Evolutionary conservation across 92 coral and sea anemone genomes (phyloP).

Genomic region (Paramuricea clavata): DNA sequence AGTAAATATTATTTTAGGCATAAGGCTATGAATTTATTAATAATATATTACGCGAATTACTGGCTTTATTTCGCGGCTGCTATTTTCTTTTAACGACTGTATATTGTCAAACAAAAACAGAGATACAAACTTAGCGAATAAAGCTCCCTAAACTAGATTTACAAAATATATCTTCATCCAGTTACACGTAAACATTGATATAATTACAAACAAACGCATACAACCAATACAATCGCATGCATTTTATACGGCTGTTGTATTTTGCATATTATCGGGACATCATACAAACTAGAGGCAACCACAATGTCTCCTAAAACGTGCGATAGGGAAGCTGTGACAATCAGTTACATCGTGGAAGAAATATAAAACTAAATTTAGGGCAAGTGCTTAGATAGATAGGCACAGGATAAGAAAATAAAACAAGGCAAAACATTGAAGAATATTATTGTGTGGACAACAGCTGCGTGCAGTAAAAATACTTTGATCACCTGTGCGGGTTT

Average conservation of each 20-base stretch:
- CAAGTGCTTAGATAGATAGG: not conserved
- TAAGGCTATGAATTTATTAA: not conserved
- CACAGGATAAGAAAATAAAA: not conserved
- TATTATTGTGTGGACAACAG: slow-evolving; percentile 25
- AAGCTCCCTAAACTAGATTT: not conserved
- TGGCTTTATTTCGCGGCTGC: slow-evolving; percentile 18
- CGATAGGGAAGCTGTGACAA: slow-evolving; percentile 6
- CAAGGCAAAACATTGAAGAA: not conserved
- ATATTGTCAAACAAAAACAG: not conserved
- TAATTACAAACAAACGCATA: not conserved
- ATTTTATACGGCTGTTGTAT: slow-evolving; percentile 3
- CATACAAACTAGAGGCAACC: not conserved
- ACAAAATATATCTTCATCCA: not conserved
- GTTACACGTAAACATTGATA: not conserved
- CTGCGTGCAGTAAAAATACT: slow-evolving; percentile 18
- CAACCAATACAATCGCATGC: not conserved
- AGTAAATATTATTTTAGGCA: slow-evolving; percentile 2
- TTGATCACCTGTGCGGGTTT: slow-evolving; percentile 31
- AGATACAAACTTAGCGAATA: not conserved
- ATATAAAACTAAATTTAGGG: not conserved
- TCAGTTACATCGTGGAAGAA: not conserved
- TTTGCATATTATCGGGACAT: slow-evolving; percentile 8
- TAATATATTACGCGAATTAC: not conserved
- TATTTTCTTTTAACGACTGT: not conserved
- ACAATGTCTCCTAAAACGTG: not conserved